Evolutionary conservation across 2,888 invertebrate genomes (phyloP), one percentile per base, ranked within the genome.

Genomic region (Ephialtes manifestator): DNA sequence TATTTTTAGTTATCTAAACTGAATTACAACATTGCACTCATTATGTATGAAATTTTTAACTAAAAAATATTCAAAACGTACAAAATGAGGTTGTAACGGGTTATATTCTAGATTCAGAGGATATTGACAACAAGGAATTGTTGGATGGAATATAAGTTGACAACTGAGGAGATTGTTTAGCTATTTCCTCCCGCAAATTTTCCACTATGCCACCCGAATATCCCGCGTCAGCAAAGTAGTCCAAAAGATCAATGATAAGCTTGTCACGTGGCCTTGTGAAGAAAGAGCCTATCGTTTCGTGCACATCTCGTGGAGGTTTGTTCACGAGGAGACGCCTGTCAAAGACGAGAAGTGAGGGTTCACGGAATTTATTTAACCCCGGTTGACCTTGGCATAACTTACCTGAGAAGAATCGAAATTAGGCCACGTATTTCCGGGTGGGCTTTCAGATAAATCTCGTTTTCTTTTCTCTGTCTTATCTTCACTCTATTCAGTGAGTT

Each of bases 401-500:
- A 87, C 91, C 89, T 89, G 13, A 90, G 81, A 58, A 91, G 87
- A 81, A 91, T 89, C 0, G 85, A 85, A 24, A 91, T 84, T 11
- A 91, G 82, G 46, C 88, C 90, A 77, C 84, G 87, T 68, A 92
- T 82, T 85, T 91, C 91, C 35, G 92, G 91, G 87, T 92, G 91
- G 11, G 75, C 75, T 10, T 81, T 83, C n/a, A 91, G 74, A 81
- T 91, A 91, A 35, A 88, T 85, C 72, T 92, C 90, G 63, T 90
- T 91, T 31, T 89, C 87, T 7, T 65, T 84, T 75, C 87, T 85
- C 18, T 79, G 87, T 10, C 15, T 74, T 58, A 79, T 71, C 82
- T 89, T 92, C 63, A 87, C 83, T 43, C 65, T 31, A 70, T 90
- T 90, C n/a, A 92, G 81, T 13, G n/a, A 48, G 7, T 43, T 72